These are phyloP conservation scores for Polylopha cassiicola DNA, from an alignment of 2,888 invertebrate genomes.

Conservation along the genomic window DNA sequence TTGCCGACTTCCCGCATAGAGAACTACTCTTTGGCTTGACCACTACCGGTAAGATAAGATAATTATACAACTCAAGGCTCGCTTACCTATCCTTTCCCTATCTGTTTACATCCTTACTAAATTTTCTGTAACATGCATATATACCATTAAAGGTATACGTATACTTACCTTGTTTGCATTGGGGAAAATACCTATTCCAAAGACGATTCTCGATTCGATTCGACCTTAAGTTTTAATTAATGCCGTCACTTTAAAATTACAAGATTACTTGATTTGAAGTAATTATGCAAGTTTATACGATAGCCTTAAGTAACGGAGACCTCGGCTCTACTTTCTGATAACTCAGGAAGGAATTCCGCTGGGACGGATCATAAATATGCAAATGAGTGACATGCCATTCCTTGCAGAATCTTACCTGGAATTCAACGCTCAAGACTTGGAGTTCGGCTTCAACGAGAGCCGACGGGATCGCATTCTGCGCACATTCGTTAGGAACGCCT, in stretches of 20 bases:
- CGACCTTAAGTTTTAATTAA: too few species aligned
- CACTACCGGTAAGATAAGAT: constrained; percentile 71
- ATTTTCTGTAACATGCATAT: too few species aligned
- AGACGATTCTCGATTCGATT: too few species aligned
- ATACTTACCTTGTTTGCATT: too few species aligned
- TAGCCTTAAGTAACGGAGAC: constrained; percentile 13
- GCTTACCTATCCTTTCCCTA: too few species aligned
- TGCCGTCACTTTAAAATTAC: too few species aligned
- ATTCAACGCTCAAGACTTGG: constrained; percentile 88
- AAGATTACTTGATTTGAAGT: too few species aligned
- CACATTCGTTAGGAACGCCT: constrained; percentile 95
- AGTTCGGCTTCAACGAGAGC: constrained; percentile 94
- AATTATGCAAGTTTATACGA: too few species aligned
- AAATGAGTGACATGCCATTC: constrained; percentile 52
- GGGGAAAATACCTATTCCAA: too few species aligned
- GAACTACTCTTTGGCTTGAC: constrained; percentile 92
- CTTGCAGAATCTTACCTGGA: constrained; percentile 87
- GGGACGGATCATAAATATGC: constrained; percentile 42
- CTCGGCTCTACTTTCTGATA: constrained; percentile 30
- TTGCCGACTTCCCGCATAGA: constrained; percentile 88
- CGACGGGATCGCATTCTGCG: constrained; percentile 90
- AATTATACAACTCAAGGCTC: too few species aligned
- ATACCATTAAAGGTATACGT: too few species aligned
- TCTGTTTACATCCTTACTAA: too few species aligned
- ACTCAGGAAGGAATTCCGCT: constrained; percentile 32